Evolutionary conservation across 2,888 invertebrate genomes (phyloP).

Genomic region (Eustalomyia histrio): DNA sequence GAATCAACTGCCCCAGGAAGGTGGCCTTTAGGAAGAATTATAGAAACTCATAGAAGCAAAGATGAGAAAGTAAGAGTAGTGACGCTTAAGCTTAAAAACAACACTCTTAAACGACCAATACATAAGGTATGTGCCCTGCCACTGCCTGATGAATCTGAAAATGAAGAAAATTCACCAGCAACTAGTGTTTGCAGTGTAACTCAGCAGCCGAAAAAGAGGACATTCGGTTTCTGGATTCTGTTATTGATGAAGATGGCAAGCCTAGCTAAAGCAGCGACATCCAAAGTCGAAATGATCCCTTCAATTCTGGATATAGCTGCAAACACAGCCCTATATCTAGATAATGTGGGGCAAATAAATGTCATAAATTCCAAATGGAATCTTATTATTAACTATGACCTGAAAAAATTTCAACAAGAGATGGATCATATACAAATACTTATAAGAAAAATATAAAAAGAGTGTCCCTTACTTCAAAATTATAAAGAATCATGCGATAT

Average conservation of each 20-base stretch:
- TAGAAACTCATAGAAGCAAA: background rate
- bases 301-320: background rate
- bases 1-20: background rate
- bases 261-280: background rate
- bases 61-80: no score
- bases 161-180: background rate
- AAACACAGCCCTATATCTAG: background rate
- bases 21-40: background rate
- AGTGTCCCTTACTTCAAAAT: background rate
- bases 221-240: background rate
- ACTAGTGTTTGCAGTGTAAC: background rate
- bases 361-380: constrained; percentile 33
- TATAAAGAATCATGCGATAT: no score
- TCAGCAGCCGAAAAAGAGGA: background rate
- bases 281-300: background rate
- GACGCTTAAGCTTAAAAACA: background rate
- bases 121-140: background rate
- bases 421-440: background rate
- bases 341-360: background rate
- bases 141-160: background rate
- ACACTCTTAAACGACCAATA: constrained; percentile 1
- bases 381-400: constrained; percentile 11
- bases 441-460: background rate
- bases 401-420: constrained; percentile 8
- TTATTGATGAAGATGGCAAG: background rate